Percentiles rank a stretch among this genome's conserved stretches.
These are phyloP conservation scores for Rana temporaria DNA, from an alignment of 2,113 vertebrate genomes.

Conservation along the genomic window DNA sequence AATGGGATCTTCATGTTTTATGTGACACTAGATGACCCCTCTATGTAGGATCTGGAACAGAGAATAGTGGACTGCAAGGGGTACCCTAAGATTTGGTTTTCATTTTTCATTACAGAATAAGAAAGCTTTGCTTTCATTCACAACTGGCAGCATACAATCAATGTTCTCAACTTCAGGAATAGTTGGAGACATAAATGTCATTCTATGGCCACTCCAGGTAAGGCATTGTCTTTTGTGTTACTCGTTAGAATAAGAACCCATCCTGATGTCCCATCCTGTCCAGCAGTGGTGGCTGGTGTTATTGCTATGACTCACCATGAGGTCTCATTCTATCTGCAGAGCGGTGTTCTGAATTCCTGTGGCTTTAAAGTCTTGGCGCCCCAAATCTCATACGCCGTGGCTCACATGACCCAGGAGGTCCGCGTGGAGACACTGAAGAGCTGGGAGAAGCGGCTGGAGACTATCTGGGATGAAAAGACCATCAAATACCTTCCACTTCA, in stretches of 20 bases:
- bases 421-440: conserved; percentile 66
- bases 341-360: conserved; percentile 79
- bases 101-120: conserved; percentile 70
- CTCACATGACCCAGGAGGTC: conserved; percentile 57
- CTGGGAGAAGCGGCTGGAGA: conserved; percentile 74
- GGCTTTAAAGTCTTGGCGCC: conserved; percentile 83
- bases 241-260: no score
- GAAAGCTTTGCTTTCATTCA: conserved; percentile 81
- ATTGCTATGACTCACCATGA: background rate
- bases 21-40: no score
- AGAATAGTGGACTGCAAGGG: no score
- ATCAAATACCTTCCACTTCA: conserved; percentile 73
- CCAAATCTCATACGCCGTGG: conserved; percentile 77
- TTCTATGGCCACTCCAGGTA: conserved; percentile 85
- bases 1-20: no score
- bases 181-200: conserved; percentile 81
- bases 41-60: no score
- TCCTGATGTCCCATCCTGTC: no score
- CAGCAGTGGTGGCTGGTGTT: no score
- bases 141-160: conserved; percentile 73
- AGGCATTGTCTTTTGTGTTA: background rate
- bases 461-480: conserved; percentile 72
- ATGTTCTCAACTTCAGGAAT: conserved; percentile 76
- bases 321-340: conserved; percentile 65
- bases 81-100: background rate